phyloP scores from a whole-genome alignment of 37 sponge, comb jelly and placozoan species.

The Geodia barretti region DNA sequence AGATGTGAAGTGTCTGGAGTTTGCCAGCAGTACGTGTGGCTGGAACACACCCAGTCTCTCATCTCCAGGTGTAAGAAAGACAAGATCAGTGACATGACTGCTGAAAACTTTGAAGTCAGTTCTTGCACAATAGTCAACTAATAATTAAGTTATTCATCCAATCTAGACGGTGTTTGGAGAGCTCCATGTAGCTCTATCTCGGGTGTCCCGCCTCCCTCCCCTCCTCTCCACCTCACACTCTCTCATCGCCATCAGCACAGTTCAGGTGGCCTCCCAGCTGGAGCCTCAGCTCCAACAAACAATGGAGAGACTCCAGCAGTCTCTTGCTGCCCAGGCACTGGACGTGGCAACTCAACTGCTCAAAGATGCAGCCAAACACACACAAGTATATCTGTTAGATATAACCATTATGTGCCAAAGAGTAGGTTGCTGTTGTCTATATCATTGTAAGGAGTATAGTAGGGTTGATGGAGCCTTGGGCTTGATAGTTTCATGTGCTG shows the following conservation, averaged over 20 bases:
- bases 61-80: slow-evolving; percentile 14
- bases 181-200: background rate
- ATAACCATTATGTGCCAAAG: too few relatives aligned
- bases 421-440: too few relatives aligned
- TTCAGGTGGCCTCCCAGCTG: background rate
- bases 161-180: background rate
- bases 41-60: slow-evolving; percentile 18
- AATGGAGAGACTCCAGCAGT: background rate
- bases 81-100: slow-evolving; percentile 15
- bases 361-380: background rate
- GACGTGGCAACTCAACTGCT: background rate
- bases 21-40: slow-evolving; percentile 30
- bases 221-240: slow-evolving; percentile 20
- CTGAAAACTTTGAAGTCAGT: slow-evolving; percentile 50
- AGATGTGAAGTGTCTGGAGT: slow-evolving; percentile 1
- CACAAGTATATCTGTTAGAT: too few relatives aligned
- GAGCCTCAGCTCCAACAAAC: background rate
- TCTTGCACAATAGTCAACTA: background rate
- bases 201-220: slow-evolving; percentile 19
- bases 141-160: background rate
- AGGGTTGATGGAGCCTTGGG: too few relatives aligned
- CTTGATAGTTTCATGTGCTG: too few relatives aligned
- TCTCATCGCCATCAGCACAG: slow-evolving; percentile 20
- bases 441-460: too few relatives aligned
- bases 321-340: background rate